Base-by-base conservation (phyloP, 1,140 invertebrate species). In the Cydia splendana region DNA sequence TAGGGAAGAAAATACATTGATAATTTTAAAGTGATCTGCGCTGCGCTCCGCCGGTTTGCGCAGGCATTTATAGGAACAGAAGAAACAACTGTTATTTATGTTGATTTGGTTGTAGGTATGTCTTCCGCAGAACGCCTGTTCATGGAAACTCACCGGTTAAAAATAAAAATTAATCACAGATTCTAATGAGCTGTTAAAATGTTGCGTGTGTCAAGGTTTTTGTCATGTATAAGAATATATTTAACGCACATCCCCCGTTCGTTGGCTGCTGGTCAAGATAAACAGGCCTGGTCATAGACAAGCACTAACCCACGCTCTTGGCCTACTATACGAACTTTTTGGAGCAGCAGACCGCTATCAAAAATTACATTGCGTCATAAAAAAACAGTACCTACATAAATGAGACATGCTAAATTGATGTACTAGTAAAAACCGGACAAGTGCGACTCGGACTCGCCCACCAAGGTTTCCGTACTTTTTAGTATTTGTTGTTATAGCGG, bases 261-360 rank as follows among this genome's bases (percentile, higher is more conserved):
- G 57, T 89, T 89, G 88, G 87, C 88, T 57, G 53, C 53, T 62
- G 75, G 75, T 88, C 88, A 89, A 89, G 80, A 84, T 82, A 85
- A 85, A 87, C 83, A 87, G 57, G 20, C 65, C 73, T 77, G 57
- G 57, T 71, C 30, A 71, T 20, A 71, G 34, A 42, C 30, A 71
- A 71, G 67, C 38, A 38, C 67, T n/a, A 38, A 9, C 67, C 67
- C 67, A 71, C 67, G 67, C 67, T 18, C 57, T 62, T 38, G 67
- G 67, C 67, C 67, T 38, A 45, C 67, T 71, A 6, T 45, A 71
- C 67, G 28, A 71, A 42, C 4, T 71, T 71, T 69, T 30, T 69
- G 65, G 65, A 38, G 67, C 30, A 71, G 30, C 24, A 20, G 15
- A 71, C 10, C n/a, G 10, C 20, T 62, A 24, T 62, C 18, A 62